Evolutionary conservation across 2,797 vertebrate species (phyloP).

Genomic region (Molossus alvarezi): DNA sequence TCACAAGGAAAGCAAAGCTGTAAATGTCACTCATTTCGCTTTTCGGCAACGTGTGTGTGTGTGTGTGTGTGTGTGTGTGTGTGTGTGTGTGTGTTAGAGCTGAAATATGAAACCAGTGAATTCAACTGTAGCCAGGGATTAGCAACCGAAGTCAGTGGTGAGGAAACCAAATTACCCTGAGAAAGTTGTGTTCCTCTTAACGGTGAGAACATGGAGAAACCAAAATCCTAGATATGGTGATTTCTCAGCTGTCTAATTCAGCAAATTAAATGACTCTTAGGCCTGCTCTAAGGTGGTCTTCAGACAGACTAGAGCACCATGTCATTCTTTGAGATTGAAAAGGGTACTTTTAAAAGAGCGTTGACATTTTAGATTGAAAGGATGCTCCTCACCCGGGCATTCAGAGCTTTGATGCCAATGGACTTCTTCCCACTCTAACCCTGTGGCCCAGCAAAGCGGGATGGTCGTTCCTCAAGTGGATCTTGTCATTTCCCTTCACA

Average conservation of each 20-base stretch:
- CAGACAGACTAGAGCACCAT: not conserved
- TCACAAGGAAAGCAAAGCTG: slow-evolving; percentile 56
- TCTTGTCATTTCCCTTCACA: not conserved
- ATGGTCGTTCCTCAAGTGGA: not conserved
- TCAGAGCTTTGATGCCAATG: not conserved
- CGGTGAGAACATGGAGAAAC: not conserved
- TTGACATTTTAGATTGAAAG: not conserved
- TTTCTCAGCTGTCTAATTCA: not conserved
- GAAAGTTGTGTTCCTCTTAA: not conserved
- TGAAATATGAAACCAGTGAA: not conserved
- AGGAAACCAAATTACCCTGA: not conserved
- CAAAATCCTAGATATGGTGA: not conserved
- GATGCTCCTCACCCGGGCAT: not conserved
- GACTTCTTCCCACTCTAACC: not conserved
- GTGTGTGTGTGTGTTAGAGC: accelerated
- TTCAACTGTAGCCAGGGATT: not conserved
- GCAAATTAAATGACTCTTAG: not conserved
- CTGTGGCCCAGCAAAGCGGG: not conserved
- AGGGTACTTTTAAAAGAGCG: not conserved
- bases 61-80: not conserved
- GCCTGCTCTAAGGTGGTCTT: not conserved
- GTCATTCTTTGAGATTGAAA: not conserved
- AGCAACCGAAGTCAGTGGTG: not conserved
- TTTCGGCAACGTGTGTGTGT: slow-evolving; percentile 15
- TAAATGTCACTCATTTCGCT: slow-evolving; percentile 78